Conservation (phyloP, 2,888 invertebrate genomes). For the Gibbula magus region DNA sequence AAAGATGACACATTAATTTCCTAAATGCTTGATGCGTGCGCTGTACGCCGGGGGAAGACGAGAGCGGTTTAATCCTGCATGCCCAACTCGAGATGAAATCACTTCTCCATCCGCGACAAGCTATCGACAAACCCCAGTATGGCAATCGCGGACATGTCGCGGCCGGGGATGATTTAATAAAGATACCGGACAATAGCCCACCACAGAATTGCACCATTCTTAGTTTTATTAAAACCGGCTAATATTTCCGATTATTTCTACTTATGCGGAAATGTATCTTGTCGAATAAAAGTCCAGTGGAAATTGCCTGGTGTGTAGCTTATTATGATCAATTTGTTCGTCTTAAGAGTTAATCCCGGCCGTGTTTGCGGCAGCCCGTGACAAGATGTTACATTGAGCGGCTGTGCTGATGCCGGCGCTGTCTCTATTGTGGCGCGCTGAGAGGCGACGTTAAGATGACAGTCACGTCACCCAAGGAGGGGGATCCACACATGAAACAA, state of each 20-base stretch:
- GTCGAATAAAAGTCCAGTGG: neutral
- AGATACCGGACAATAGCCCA: neutral
- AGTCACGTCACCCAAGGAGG: slow-evolving; percentile 9
- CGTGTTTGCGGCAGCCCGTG: neutral
- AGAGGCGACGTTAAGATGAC: slow-evolving; percentile 4
- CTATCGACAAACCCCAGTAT: neutral
- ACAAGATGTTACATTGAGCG: slow-evolving; percentile 13
- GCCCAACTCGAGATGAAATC: neutral
- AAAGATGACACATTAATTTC: slow-evolving; percentile 21
- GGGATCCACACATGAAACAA: neutral
- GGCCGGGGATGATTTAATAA: neutral
- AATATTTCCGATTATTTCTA: slow-evolving; percentile 17
- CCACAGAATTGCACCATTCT: neutral
- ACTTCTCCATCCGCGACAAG: neutral
- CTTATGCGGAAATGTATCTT: slow-evolving; percentile 14
- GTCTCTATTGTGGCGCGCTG: neutral
- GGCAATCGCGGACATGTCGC: neutral
- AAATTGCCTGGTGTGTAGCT: neutral
- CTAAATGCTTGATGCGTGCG: slow-evolving; percentile 15
- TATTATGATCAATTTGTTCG: slow-evolving; percentile 6
- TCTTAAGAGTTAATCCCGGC: slow-evolving; percentile 9
- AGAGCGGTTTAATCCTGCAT: neutral
- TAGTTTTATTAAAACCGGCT: slow-evolving; percentile 14
- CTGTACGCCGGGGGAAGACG: neutral
- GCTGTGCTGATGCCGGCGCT: neutral